Evolutionary conservation across 1,140 invertebrate species (phyloP).

Genomic region (Bicyclus anynana): DNA sequence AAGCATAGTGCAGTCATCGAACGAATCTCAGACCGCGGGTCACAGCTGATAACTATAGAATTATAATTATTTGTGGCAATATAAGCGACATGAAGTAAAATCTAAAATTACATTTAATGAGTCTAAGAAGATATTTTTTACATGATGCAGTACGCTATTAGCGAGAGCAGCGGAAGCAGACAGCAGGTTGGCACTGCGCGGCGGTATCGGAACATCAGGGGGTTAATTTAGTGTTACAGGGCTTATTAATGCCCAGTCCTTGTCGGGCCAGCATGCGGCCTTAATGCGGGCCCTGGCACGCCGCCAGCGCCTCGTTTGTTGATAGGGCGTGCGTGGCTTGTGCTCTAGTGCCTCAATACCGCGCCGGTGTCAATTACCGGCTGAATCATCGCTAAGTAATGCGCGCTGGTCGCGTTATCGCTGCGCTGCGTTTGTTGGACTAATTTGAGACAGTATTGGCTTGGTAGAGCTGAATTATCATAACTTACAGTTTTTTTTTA

Average conservation of each 20-base stretch:
- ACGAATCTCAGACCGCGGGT: too few relatives aligned
- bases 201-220: constrained; percentile 14
- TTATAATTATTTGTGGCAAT: too few relatives aligned
- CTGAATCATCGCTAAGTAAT: background rate
- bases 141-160: background rate
- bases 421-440: background rate
- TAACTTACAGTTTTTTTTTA: too few relatives aligned
- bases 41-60: too few relatives aligned
- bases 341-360: background rate
- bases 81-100: too few relatives aligned
- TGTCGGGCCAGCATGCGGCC: constrained; percentile 16
- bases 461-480: too few relatives aligned
- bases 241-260: constrained; percentile 29
- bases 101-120: too few relatives aligned
- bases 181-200: background rate
- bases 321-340: background rate
- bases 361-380: background rate
- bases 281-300: background rate
- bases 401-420: background rate
- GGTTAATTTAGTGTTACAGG: constrained; percentile 25
- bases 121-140: too few relatives aligned
- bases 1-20: too few relatives aligned
- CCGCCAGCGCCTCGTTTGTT: background rate
- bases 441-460: too few relatives aligned
- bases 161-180: background rate